Percentiles rank a stretch among this genome's conserved stretches.
Conservation (phyloP, 1,140 invertebrate species). For the Drosophila repleta region DNA sequence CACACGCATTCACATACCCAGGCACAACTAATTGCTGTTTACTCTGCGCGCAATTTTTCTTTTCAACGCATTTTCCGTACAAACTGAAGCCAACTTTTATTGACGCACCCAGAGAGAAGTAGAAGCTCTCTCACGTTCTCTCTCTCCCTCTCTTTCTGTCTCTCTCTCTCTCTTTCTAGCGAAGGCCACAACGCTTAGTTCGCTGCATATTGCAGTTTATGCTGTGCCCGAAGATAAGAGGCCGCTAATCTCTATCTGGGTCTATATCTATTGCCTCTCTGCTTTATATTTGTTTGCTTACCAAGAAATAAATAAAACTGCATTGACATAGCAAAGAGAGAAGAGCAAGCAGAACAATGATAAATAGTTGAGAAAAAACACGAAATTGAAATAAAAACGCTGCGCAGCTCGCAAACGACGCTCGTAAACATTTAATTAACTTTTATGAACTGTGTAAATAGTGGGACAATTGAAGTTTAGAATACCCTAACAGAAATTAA, state of each 20-base stretch:
- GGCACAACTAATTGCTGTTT: slow-evolving; percentile 74
- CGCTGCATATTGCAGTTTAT: slow-evolving; percentile 47
- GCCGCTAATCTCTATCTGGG: slow-evolving; percentile 64
- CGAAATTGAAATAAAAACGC: slow-evolving; percentile 26
- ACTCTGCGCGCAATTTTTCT: slow-evolving; percentile 74
- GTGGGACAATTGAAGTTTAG: slow-evolving; percentile 49
- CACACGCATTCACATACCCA: slow-evolving; percentile 37
- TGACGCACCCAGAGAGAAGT: neutral
- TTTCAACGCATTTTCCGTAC: slow-evolving; percentile 54
- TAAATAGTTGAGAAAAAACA: slow-evolving; percentile 2
- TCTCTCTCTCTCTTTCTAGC: slow-evolving; percentile 12
- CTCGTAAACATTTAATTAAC: slow-evolving; percentile 82
- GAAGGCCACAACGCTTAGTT: slow-evolving; percentile 1
- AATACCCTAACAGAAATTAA: neutral
- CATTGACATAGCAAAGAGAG: slow-evolving; percentile 21
- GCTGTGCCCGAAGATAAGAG: slow-evolving; percentile 48
- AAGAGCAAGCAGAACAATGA: neutral
- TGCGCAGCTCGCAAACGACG: slow-evolving; percentile 39
- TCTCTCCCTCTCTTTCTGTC: neutral
- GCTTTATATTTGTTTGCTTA: slow-evolving; percentile 65
- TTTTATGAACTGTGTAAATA: slow-evolving; percentile 79
- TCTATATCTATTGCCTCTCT: slow-evolving; percentile 40
- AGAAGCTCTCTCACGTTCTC: slow-evolving; percentile 4
- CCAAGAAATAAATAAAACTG: slow-evolving; percentile 72
- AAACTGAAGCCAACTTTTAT: slow-evolving; percentile 1